Conservation (phyloP, 2,888 invertebrate species). For the Mayetiola destructor region DNA sequence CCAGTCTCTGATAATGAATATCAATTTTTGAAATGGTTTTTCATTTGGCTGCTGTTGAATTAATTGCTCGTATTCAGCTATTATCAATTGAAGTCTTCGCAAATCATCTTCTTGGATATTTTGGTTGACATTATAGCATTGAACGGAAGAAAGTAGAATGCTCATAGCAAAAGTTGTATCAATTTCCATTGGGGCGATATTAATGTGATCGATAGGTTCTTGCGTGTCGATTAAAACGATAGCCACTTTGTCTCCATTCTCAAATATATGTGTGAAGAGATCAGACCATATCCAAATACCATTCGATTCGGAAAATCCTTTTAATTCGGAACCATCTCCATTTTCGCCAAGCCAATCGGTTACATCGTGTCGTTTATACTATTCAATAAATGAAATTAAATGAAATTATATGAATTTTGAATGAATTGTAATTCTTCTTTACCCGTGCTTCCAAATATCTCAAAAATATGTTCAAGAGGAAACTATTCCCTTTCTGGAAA, state of each 20-base stretch:
- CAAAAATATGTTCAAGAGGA: background rate
- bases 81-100: background rate
- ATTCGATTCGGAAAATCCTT: slow-evolving; percentile 8
- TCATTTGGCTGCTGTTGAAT: background rate
- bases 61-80: slow-evolving; percentile 10
- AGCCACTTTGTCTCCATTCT: slow-evolving; percentile 6
- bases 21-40: slow-evolving; percentile 13
- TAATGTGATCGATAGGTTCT: slow-evolving; percentile 2
- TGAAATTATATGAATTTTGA: background rate
- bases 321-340: background rate
- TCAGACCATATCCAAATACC: slow-evolving; percentile 15
- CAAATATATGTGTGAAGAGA: slow-evolving; percentile 3
- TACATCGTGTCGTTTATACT: slow-evolving; percentile 31
- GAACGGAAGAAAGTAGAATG: slow-evolving; percentile 10
- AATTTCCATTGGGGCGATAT: background rate
- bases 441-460: background rate
- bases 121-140: slow-evolving; percentile 8
- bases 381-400: slow-evolving; percentile 36
- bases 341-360: slow-evolving; percentile 50
- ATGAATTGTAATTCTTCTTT: background rate
- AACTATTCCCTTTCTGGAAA: slow-evolving; percentile 8
- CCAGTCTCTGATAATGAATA: slow-evolving; percentile 6
- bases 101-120: slow-evolving; percentile 11
- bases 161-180: slow-evolving; percentile 8
- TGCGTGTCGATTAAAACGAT: slow-evolving; percentile 13